A percentile compares a stretch with the other conserved stretches of the same genome.
Conservation (phyloP, 2,113 vertebrate genomes). For the Phocoena sinus region DNA sequence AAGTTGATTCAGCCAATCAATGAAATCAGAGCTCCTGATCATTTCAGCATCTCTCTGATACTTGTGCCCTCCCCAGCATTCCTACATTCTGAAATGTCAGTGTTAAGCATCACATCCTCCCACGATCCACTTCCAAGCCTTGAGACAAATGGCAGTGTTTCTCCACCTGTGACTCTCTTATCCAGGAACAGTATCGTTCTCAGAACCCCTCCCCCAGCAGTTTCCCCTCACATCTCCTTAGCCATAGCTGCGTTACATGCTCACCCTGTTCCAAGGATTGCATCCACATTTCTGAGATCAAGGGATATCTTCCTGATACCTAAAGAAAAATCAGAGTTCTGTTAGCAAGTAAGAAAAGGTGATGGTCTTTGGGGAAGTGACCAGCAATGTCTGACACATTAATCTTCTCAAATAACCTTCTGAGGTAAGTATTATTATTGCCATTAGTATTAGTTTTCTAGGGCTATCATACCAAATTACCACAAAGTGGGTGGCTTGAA, state of each 20-base stretch:
- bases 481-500: not conserved
- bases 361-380: not conserved
- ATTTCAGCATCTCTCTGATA: not conserved
- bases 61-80: not conserved
- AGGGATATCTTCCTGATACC: not conserved
- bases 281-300: not conserved
- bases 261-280: not conserved
- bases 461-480: not conserved
- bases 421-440: not conserved
- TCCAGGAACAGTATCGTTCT: not conserved
- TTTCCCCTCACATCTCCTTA: not conserved
- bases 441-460: not conserved
- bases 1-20: not conserved
- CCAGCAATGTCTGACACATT: not conserved
- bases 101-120: not conserved
- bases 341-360: not conserved
- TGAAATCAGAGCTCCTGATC: not conserved
- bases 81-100: not conserved
- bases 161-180: not conserved
- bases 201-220: not conserved
- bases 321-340: not conserved
- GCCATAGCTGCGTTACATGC: not conserved
- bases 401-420: not conserved
- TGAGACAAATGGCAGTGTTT: not conserved
- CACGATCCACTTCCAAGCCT: not conserved